phyloP scores from a whole-genome alignment of 2,888 invertebrate species.

The Siphonodentalium dalli region DNA sequence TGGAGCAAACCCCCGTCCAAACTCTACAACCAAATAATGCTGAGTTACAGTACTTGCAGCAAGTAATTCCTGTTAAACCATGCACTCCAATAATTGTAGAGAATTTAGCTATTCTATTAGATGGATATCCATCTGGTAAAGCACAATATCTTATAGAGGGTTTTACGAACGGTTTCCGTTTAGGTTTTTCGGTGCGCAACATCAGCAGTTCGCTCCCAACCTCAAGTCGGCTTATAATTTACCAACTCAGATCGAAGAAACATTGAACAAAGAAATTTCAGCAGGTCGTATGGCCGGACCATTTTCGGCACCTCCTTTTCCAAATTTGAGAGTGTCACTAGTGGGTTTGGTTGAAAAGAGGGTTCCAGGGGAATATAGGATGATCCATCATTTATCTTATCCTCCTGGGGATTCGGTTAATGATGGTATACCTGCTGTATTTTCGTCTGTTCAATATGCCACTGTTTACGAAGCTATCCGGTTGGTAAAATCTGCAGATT shows the following conservation, averaged over 20 bases:
- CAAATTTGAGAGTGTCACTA: slow-evolving; percentile 5
- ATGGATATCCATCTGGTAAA: background rate
- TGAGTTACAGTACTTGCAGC: no score
- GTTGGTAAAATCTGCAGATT: slow-evolving; percentile 66
- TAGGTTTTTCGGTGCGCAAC: background rate
- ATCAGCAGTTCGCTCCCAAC: background rate
- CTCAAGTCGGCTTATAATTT: background rate
- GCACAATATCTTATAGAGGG: background rate
- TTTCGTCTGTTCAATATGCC: slow-evolving; percentile 4
- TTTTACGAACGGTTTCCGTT: background rate
- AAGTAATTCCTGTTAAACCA: no score
- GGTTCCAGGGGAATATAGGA: slow-evolving; percentile 8
- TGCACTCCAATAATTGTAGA: background rate
- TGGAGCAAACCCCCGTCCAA: no score
- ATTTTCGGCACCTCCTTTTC: slow-evolving; percentile 5
- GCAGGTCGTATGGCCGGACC: slow-evolving; percentile 12
- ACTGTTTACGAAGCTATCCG: slow-evolving; percentile 77
- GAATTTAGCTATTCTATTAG: background rate
- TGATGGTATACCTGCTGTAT: background rate
- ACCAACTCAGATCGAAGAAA: background rate
- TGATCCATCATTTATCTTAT: slow-evolving; percentile 18
- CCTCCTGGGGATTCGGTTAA: slow-evolving; percentile 7
- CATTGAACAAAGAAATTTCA: slow-evolving; percentile 3
- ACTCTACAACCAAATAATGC: no score
- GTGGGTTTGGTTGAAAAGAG: slow-evolving; percentile 13